Percentiles rank a stretch among this genome's conserved stretches.
Conservation (phyloP, 1,140 invertebrate genomes). For the Plodia interpunctella region DNA sequence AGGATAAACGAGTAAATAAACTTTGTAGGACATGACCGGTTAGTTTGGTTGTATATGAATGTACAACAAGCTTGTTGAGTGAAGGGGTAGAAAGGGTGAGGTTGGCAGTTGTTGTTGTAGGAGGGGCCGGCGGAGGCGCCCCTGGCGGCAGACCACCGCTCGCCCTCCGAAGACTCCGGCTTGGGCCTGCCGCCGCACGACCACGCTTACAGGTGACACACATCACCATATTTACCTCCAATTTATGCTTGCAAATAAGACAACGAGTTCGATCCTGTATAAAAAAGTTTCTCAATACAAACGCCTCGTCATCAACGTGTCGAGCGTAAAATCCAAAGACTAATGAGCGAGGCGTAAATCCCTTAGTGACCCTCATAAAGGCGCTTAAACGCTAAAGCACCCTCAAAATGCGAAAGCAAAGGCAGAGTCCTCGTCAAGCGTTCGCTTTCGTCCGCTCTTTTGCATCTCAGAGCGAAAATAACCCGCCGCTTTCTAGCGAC, state of each 20-base stretch:
- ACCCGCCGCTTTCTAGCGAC: slow-evolving; percentile 39
- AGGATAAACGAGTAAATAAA: too few species aligned
- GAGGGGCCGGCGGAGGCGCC: slow-evolving; percentile 79
- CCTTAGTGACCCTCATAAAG: slow-evolving; percentile 30
- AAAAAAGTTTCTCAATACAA: neutral
- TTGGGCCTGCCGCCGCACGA: slow-evolving; percentile 86
- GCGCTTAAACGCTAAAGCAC: slow-evolving; percentile 39
- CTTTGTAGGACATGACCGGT: too few species aligned
- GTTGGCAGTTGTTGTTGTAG: slow-evolving; percentile 73
- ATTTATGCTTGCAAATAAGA: neutral
- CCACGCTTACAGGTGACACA: slow-evolving; percentile 77
- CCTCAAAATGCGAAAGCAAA: slow-evolving; percentile 45
- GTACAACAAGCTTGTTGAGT: neutral
- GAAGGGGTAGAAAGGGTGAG: slow-evolving; percentile 37
- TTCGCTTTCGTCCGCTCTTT: slow-evolving; percentile 52
- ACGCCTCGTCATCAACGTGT: slow-evolving; percentile 11
- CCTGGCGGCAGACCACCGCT: slow-evolving; percentile 80
- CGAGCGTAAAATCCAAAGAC: slow-evolving; percentile 11
- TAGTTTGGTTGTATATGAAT: too few species aligned
- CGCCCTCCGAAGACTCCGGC: slow-evolving; percentile 90
- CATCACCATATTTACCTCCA: slow-evolving; percentile 8
- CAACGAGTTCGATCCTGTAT: neutral
- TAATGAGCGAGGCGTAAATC: slow-evolving; percentile 47
- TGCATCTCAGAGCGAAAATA: slow-evolving; percentile 46
- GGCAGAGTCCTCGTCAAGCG: slow-evolving; percentile 41